These are phyloP conservation scores for Opisthocomus hoazin DNA, from an alignment of 2,113 vertebrate genomes.

Conservation along the genomic window DNA sequence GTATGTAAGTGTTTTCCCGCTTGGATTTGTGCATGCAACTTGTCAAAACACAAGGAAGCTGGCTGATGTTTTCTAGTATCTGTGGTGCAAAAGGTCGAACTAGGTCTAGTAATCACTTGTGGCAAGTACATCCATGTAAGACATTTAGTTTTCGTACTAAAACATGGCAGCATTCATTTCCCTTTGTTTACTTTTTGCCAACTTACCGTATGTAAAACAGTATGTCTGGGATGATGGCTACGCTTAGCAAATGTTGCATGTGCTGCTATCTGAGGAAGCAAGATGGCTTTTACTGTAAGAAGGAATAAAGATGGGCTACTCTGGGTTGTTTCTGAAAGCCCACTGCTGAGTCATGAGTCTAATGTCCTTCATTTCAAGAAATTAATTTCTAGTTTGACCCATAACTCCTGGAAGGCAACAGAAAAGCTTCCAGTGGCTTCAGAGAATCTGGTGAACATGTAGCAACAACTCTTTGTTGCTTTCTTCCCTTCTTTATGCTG, in stretches of 20 bases:
- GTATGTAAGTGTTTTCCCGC: slow-evolving; percentile 35
- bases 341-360: background rate
- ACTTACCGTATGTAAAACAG: slow-evolving; percentile 10
- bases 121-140: background rate
- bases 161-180: slow-evolving; percentile 7
- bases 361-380: background rate
- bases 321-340: background rate
- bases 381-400: background rate
- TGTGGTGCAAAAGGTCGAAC: background rate
- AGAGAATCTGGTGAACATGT: background rate
- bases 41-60: background rate
- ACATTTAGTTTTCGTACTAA: slow-evolving; percentile 22
- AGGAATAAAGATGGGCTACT: background rate
- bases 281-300: background rate
- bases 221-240: background rate
- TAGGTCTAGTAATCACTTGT: background rate
- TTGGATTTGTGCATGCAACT: slow-evolving; percentile 36
- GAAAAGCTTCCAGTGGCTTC: background rate
- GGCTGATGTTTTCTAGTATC: background rate
- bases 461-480: background rate
- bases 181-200: slow-evolving; percentile 21
- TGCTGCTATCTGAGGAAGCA: background rate
- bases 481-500: accelerated
- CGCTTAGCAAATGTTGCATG: background rate
- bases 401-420: background rate